Conservation (phyloP, 2,113 vertebrate species). For the Pontoporia blainvillei region DNA sequence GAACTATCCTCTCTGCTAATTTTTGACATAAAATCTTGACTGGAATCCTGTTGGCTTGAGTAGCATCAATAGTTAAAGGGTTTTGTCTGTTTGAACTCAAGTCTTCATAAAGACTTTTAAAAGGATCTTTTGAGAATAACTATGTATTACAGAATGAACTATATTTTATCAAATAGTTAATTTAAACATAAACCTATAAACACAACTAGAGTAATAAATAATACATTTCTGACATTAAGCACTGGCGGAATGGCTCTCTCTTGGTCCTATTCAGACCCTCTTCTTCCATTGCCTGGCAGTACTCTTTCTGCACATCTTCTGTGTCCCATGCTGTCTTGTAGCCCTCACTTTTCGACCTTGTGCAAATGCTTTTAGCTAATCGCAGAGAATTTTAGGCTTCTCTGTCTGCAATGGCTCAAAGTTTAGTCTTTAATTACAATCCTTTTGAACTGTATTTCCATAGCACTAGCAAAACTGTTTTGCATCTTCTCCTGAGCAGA, state of each 20-base stretch:
- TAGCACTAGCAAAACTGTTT: background rate
- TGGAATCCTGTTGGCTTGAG: background rate
- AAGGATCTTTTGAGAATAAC: background rate
- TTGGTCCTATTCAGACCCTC: background rate
- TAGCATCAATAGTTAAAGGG: background rate
- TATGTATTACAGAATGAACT: background rate
- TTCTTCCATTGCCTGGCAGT: background rate
- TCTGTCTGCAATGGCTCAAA: background rate
- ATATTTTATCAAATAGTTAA: background rate
- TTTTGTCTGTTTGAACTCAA: conserved; percentile 10
- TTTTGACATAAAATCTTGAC: background rate
- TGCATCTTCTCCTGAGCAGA: background rate
- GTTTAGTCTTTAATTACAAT: background rate
- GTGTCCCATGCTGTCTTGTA: background rate
- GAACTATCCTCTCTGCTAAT: background rate
- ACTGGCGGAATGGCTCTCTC: background rate
- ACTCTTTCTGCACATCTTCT: background rate
- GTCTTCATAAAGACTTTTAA: conserved; percentile 18
- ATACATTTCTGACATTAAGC: background rate
- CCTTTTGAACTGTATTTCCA: background rate
- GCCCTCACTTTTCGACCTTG: background rate
- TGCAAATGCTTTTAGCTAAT: background rate
- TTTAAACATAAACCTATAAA: conserved; percentile 2
- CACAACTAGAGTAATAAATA: background rate
- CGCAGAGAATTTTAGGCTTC: background rate